Evolutionary conservation across 2,888 invertebrate species (phyloP), one percentile per base, ranked within the genome.

Genomic region (Platerodrilus igneus): DNA sequence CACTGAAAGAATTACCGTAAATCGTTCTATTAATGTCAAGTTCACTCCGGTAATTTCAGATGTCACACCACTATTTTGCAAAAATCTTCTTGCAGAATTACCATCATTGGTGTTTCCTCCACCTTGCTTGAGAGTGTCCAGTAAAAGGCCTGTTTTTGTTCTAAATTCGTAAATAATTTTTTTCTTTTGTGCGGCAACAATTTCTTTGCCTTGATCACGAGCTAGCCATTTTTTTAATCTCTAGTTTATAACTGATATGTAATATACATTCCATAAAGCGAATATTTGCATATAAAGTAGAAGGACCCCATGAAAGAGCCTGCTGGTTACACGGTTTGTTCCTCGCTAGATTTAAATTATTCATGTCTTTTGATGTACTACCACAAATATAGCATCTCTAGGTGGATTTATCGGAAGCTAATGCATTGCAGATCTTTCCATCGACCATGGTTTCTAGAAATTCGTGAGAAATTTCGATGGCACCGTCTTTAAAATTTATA

Each of bases 221-320:
- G 6, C 5, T 34, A 11, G 17, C 34, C 17, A 17, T 11, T 25
- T 25, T 10, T 18, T 2, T 5, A n/a, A 14, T 9, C 2, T 34
- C 34, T 18, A 25, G 9, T 17, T 16, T 14, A 16, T 34, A 34
- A n/a, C 13, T 8, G 13, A 34, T 34, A 18, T 34, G 34, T 11
- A 34, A 16, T 2, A 34, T 17, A 34, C 34, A 26, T 18, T 34
- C 34, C 31, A 31, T 31, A 6, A 31, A 21, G 8, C 31, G 13
- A 2, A 20, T 31, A 6, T 31, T 13, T 2, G 21, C 31, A 14
- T 31, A 22, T 13, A 31, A 6, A n/a, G 22, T 31, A 2, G 31
- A 31, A 13, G 21, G 14, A 2, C 30, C 30, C 20, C 20, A 19
- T 4, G 20, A 30, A 8, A 26, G 15, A 8, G 26, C 15, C 2